phyloP scores from a whole-genome alignment of 2,888 invertebrate genomes.

The Troilus luridus region DNA sequence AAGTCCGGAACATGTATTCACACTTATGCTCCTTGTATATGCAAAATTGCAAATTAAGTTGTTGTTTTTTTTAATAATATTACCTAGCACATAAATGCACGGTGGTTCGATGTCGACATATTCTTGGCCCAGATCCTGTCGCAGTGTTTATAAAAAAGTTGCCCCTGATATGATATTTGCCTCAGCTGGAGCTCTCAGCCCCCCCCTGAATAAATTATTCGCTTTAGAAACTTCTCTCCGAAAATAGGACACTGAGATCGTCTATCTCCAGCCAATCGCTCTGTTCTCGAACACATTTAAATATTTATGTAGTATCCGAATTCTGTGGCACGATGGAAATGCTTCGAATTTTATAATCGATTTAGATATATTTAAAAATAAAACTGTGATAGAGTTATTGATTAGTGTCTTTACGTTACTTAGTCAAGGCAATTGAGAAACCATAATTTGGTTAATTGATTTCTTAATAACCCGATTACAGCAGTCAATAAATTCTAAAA shows the following conservation, averaged over 20 bases:
- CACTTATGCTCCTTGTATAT: too few relatives aligned
- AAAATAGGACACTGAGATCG: background rate
- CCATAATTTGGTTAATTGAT: too few relatives aligned
- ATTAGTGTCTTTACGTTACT: too few relatives aligned
- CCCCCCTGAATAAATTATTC: background rate
- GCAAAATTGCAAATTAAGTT: too few relatives aligned
- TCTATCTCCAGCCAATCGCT: conserved; percentile 5
- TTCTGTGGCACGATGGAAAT: background rate
- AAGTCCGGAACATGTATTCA: too few relatives aligned
- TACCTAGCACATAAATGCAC: background rate
- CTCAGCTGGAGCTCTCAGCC: background rate
- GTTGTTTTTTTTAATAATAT: background rate
- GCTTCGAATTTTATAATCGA: background rate
- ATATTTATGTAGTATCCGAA: background rate
- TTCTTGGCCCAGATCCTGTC: background rate
- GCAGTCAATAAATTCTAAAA: too few relatives aligned
- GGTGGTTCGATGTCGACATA: background rate
- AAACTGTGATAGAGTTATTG: too few relatives aligned
- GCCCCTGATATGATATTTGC: background rate
- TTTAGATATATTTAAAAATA: too few relatives aligned
- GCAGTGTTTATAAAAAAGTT: background rate
- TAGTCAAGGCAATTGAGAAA: too few relatives aligned
- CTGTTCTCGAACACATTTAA: background rate
- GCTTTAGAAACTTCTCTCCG: too few relatives aligned
- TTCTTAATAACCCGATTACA: too few relatives aligned